Conservation (phyloP, 2,888 invertebrate genomes). For the Drosophila formosana region DNA sequence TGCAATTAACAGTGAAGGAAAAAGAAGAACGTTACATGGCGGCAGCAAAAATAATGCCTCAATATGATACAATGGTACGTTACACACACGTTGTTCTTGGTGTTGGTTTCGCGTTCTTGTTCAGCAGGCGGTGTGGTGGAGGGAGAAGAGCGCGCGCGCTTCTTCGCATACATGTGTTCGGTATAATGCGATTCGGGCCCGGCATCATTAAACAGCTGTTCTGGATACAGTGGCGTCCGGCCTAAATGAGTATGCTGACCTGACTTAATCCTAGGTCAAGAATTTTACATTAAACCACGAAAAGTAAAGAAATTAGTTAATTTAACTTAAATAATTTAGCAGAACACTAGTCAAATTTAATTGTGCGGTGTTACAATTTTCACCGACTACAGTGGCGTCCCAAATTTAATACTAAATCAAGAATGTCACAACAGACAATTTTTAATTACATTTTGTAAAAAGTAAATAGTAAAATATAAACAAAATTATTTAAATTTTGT, state of each 20-base stretch:
- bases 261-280: constrained; percentile 14
- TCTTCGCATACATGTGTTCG: constrained; percentile 52
- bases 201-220: constrained; percentile 69
- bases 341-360: no score
- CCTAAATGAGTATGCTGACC: constrained; percentile 2
- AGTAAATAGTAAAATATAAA: not conserved
- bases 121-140: constrained; percentile 1
- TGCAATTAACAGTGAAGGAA: constrained; percentile 80
- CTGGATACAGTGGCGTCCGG: constrained; percentile 42
- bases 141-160: constrained; percentile 33
- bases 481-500: not conserved
- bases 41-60: constrained; percentile 82
- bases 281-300: not conserved
- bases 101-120: not conserved
- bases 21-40: constrained; percentile 84
- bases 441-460: not conserved
- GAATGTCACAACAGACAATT: not conserved
- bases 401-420: no score
- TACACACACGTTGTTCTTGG: not conserved
- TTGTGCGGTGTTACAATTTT: no score
- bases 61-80: constrained; percentile 84
- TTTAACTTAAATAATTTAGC: no score
- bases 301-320: not conserved
- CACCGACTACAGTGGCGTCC: no score
- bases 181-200: constrained; percentile 66